These are phyloP conservation scores for Mesorhabditis belari DNA, from an alignment of 2,888 invertebrate species.

Conservation along the genomic window DNA sequence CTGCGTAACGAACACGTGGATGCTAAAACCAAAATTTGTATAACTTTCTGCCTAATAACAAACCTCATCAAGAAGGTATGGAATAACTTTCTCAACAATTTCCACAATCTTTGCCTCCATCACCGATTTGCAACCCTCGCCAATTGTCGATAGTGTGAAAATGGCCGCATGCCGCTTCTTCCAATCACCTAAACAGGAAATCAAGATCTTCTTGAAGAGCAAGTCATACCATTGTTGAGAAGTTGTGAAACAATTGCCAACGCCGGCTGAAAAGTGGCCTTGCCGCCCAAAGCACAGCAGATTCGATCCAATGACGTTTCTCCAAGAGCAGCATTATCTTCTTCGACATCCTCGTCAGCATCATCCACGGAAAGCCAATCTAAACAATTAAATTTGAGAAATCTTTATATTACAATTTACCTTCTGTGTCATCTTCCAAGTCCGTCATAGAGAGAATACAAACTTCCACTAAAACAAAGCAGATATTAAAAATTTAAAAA, in stretches of 20 bases:
- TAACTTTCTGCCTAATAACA: constrained; percentile 50
- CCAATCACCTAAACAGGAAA: constrained; percentile 55
- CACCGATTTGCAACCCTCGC: constrained; percentile 95
- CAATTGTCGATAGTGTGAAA: constrained; percentile 95
- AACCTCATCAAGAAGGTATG: constrained; percentile 75
- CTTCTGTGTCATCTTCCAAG: constrained; percentile 80
- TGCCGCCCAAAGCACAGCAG: constrained; percentile 91
- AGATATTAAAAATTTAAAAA: constrained; percentile 5
- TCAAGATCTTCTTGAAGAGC: too few species aligned
- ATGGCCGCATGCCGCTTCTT: constrained; percentile 78
- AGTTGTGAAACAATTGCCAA: constrained; percentile 1
- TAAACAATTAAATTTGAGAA: too few species aligned
- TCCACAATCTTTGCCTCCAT: constrained; percentile 91
- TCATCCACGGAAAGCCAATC: constrained; percentile 77
- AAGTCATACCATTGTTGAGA: constrained; percentile 5
- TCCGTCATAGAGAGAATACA: constrained; percentile 90
- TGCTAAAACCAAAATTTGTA: constrained; percentile 62
- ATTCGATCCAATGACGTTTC: constrained; percentile 92
- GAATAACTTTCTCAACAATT: constrained; percentile 82
- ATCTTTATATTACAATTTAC: too few species aligned
- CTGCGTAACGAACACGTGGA: constrained; percentile 86
- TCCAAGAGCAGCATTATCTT: constrained; percentile 79
- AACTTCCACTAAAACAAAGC: constrained; percentile 64
- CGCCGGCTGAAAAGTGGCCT: constrained; percentile 75
- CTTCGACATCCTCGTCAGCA: constrained; percentile 81